These are phyloP conservation scores for Hydrolagus affinis DNA, from an alignment of 2,113 vertebrate species.

Conservation along the genomic window DNA sequence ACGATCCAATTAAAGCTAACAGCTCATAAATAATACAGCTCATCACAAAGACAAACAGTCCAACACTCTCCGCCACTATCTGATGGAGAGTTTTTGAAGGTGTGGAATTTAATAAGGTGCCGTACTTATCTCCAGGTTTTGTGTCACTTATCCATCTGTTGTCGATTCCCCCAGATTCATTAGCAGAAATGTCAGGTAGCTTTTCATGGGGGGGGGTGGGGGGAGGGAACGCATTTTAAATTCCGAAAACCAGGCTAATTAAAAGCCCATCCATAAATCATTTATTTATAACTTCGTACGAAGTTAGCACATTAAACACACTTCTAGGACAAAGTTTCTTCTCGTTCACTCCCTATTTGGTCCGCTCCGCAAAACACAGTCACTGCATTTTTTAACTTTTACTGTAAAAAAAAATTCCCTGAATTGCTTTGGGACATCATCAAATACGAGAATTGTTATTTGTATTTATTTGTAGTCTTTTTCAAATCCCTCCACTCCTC, in stretches of 20 bases:
- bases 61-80: not conserved
- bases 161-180: not conserved
- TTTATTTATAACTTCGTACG: not conserved
- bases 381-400: no score
- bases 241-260: slow-evolving; percentile 12
- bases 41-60: not conserved
- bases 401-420: no score
- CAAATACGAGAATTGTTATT: no score
- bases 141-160: not conserved
- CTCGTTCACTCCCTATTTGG: no score
- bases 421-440: not conserved
- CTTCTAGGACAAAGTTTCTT: not conserved
- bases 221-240: not conserved
- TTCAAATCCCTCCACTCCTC: no score
- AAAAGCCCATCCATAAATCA: not conserved
- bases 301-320: not conserved
- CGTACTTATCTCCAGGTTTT: not conserved
- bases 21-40: not conserved
- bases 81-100: not conserved
- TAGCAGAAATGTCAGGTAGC: not conserved
- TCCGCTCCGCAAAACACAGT: no score
- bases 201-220: no score
- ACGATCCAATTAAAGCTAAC: not conserved
- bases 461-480: no score
- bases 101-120: not conserved